Percentiles rank a stretch among this genome's conserved stretches.
Evolutionary conservation across 2,888 invertebrate species (phyloP).

Genomic region (Epirrita christyi): DNA sequence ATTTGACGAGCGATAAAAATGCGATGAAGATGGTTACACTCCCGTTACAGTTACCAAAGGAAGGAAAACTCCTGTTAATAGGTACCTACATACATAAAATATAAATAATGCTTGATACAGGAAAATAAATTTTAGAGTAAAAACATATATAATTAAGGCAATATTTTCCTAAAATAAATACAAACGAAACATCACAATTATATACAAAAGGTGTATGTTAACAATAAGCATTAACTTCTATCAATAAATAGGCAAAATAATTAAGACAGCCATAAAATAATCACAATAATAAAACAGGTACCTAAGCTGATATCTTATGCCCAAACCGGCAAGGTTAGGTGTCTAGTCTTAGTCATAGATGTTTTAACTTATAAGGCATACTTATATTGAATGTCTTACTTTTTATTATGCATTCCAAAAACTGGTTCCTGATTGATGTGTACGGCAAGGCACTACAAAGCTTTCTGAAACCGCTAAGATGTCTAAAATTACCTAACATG

Average conservation of each 20-base stretch:
- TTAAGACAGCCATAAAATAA: slow-evolving; percentile 51
- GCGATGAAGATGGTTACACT: no score
- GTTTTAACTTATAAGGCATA: not conserved
- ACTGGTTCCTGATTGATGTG: slow-evolving; percentile 9
- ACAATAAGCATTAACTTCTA: slow-evolving; percentile 31
- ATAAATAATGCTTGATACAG: not conserved
- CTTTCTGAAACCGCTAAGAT: slow-evolving; percentile 2
- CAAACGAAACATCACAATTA: slow-evolving; percentile 38
- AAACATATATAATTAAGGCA: slow-evolving; percentile 35
- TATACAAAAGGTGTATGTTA: slow-evolving; percentile 33
- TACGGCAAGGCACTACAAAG: slow-evolving; percentile 14
- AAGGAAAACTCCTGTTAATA: not conserved
- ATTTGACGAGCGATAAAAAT: not conserved
- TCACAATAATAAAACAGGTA: slow-evolving; percentile 45
- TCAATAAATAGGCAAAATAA: slow-evolving; percentile 42
- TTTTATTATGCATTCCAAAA: not conserved
- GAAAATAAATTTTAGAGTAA: slow-evolving; percentile 21
- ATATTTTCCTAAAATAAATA: slow-evolving; percentile 43
- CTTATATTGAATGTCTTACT: not conserved
- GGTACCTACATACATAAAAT: not conserved
- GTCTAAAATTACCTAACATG: not conserved
- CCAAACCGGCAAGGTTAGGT: slow-evolving; percentile 7
- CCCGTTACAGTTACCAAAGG: not conserved
- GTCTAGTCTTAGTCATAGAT: not conserved
- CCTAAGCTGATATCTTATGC: slow-evolving; percentile 45